Percentiles rank a stretch among this genome's conserved stretches.
These are phyloP conservation scores for Alethe castanea DNA, from an alignment of 2,113 vertebrate species.

Conservation along the genomic window DNA sequence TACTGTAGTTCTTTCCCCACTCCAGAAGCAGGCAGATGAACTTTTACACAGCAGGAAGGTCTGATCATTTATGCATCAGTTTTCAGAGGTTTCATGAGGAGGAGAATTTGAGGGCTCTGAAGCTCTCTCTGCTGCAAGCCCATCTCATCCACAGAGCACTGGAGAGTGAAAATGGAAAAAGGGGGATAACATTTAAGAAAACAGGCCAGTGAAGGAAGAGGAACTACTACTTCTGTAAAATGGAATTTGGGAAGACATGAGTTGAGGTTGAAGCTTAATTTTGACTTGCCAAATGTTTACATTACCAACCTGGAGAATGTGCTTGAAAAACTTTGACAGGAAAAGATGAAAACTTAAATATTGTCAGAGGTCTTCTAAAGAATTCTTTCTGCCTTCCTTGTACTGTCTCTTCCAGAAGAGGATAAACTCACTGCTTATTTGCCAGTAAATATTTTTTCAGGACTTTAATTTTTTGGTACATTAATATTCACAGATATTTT, in stretches of 20 bases:
- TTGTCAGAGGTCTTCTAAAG: background rate
- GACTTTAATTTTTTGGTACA: background rate
- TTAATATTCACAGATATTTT: background rate
- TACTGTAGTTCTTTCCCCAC: background rate
- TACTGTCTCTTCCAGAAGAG: background rate
- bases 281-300: background rate
- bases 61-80: background rate
- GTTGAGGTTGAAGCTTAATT: background rate
- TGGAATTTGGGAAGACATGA: background rate
- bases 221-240: background rate
- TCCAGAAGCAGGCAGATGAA: background rate
- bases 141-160: background rate
- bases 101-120: background rate
- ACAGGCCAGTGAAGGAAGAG: background rate
- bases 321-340: background rate
- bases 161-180: background rate
- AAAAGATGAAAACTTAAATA: background rate
- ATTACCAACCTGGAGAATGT: background rate
- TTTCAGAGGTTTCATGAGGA: background rate
- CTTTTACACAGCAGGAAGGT: background rate
- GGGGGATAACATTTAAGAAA: background rate
- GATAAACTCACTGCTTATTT: background rate
- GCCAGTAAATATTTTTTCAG: background rate
- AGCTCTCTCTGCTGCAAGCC: background rate
- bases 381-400: background rate